These are phyloP conservation scores for Diprion similis DNA, from an alignment of 1,140 invertebrate species.

Conservation along the genomic window DNA sequence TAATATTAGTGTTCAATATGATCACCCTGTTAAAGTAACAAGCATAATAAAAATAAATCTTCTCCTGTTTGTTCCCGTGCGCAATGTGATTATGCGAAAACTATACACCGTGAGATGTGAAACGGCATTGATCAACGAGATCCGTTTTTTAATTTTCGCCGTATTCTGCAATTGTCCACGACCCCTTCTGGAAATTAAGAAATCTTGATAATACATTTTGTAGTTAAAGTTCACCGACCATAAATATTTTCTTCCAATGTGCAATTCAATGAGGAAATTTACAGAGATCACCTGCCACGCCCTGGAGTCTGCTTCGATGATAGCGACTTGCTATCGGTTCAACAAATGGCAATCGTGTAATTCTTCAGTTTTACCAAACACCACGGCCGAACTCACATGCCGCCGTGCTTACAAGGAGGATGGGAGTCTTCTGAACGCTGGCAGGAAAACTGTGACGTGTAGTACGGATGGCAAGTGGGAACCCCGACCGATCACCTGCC, in stretches of 20 bases:
- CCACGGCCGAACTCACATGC: not conserved
- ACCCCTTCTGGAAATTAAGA: no score
- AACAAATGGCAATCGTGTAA: not conserved
- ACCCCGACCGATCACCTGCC: constrained; percentile 50
- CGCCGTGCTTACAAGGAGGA: not conserved
- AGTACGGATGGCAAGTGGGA: constrained; percentile 49
- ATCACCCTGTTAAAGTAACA: no score
- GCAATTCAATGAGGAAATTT: not conserved
- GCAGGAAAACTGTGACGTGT: constrained; percentile 37
- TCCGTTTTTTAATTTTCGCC: no score
- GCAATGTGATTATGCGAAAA: no score
- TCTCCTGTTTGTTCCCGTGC: no score
- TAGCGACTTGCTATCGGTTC: not conserved
- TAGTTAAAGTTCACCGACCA: no score
- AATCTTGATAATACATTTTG: no score
- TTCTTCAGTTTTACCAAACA: not conserved
- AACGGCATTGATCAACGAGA: no score
- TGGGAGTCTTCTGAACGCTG: constrained; percentile 18
- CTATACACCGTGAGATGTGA: no score
- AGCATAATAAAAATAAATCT: no score
- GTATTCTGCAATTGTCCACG: no score
- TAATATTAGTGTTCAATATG: no score
- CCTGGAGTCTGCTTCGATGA: not conserved
- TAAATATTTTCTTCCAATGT: not conserved
- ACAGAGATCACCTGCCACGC: not conserved